Evolutionary conservation across 2,888 invertebrate species (phyloP).

Genomic region (Thysanoteuthis rhombus): DNA sequence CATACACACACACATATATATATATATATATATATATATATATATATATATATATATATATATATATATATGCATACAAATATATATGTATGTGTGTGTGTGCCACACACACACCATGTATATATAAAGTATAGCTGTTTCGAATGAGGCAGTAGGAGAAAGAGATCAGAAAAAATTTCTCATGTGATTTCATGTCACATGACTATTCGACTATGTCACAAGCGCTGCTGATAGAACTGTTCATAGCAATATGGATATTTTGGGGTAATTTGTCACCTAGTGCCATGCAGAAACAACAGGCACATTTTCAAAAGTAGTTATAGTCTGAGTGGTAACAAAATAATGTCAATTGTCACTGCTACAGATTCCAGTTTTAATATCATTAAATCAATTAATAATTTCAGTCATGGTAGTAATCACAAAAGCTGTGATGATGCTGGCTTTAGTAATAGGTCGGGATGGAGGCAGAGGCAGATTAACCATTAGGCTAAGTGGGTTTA

Average conservation of each 20-base stretch:
- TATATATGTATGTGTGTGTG: not conserved
- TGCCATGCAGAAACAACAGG: not conserved
- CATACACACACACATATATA: too few relatives aligned
- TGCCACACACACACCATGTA: not conserved
- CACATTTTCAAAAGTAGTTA: too few relatives aligned
- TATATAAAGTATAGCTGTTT: not conserved
- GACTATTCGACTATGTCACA: constrained; percentile 12
- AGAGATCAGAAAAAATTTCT: not conserved
- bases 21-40: too few relatives aligned
- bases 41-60: not conserved
- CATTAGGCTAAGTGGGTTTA: too few relatives aligned
- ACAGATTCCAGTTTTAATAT: too few relatives aligned
- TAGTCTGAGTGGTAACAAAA: too few relatives aligned
- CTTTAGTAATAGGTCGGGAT: not conserved
- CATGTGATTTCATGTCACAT: not conserved
- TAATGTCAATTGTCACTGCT: too few relatives aligned
- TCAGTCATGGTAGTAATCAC: not conserved
- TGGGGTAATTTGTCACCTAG: not conserved
- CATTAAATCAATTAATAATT: too few relatives aligned
- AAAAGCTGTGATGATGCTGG: not conserved
- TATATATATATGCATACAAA: not conserved
- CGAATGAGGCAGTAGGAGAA: too few relatives aligned
- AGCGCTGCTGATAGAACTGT: not conserved
- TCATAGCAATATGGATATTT: not conserved
- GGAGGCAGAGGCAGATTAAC: too few relatives aligned